A percentile compares a stretch with the other conserved stretches of the same genome.
These are phyloP conservation scores for Larimichthys polyactis DNA, from an alignment of 2,113 vertebrate genomes.

Conservation along the genomic window DNA sequence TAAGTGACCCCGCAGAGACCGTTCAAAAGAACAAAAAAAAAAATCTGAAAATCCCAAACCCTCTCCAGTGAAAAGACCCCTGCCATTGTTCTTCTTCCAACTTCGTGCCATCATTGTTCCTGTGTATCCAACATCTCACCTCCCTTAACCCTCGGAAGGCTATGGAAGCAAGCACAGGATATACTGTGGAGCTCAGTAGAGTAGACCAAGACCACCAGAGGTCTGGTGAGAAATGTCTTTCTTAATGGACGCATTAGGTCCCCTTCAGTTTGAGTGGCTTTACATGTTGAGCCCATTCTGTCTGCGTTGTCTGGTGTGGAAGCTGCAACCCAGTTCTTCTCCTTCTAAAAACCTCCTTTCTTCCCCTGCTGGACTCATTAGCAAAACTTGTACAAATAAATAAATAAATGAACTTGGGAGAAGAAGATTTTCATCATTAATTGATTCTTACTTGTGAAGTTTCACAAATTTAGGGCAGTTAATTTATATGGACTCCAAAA, in stretches of 20 bases:
- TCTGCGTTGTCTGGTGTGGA: conserved; percentile 48
- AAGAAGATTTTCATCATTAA: conserved; percentile 25
- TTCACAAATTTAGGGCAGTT: conserved; percentile 84
- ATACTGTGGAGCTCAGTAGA: conserved; percentile 35
- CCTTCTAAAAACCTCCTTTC: conserved; percentile 29
- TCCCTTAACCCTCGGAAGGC: conserved; percentile 48
- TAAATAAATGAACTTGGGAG: too few species aligned
- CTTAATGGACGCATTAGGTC: conserved; percentile 49
- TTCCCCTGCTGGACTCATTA: conserved; percentile 42
- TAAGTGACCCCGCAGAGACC: conserved; percentile 90
- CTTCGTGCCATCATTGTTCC: conserved; percentile 61
- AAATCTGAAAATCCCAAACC: conserved; percentile 45
- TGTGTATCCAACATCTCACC: conserved; percentile 62
- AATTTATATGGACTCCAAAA: conserved; percentile 76
- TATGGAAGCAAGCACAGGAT: conserved; percentile 34
- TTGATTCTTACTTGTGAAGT: conserved; percentile 31
- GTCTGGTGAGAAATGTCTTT: conserved; percentile 25
- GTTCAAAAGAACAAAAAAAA: conserved; percentile 58
- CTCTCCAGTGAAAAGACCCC: conserved; percentile 58
- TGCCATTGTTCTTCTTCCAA: conserved; percentile 68
- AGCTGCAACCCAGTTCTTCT: conserved; percentile 34
- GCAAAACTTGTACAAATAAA: conserved; percentile 11
- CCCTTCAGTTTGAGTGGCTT: conserved; percentile 24
- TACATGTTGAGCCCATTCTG: conserved; percentile 24
- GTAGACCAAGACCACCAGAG: conserved; percentile 33